Evolutionary conservation across 2,113 vertebrate genomes (phyloP).

Genomic region (Myocastor coypus): DNA sequence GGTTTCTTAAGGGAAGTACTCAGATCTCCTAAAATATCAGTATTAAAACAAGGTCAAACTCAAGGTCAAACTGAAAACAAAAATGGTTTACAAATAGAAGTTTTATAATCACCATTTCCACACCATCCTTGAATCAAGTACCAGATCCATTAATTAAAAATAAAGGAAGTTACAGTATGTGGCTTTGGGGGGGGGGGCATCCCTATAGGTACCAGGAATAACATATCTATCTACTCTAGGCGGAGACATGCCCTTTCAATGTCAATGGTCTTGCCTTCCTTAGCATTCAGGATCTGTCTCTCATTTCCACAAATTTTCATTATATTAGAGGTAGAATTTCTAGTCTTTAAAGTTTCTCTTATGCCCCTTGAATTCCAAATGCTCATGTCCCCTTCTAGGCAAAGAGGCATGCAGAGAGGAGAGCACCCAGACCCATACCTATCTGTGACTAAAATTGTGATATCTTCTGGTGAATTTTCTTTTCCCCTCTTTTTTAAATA

Average conservation of each 20-base stretch:
- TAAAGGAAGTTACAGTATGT: not conserved
- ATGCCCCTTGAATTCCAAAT: not conserved
- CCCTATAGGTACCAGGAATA: not conserved
- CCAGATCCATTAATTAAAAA: not conserved
- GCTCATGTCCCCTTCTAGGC: not conserved
- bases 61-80: not conserved
- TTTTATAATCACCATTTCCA: not conserved
- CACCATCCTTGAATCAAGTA: slow-evolving; percentile 21
- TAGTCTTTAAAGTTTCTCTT: not conserved
- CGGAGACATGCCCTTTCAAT: not conserved
- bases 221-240: not conserved
- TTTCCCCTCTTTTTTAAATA: not conserved
- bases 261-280: not conserved
- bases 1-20: not conserved
- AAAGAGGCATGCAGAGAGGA: not conserved
- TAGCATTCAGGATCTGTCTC: not conserved
- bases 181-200: too few species aligned
- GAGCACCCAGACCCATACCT: not conserved
- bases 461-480: not conserved
- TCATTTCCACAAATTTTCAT: not conserved
- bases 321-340: not conserved
- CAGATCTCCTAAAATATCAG: not conserved
- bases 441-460: not conserved
- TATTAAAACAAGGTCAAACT: not conserved
- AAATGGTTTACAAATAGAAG: not conserved